phyloP scores from a whole-genome alignment of 2,888 invertebrate species.

The Nomada flava region DNA sequence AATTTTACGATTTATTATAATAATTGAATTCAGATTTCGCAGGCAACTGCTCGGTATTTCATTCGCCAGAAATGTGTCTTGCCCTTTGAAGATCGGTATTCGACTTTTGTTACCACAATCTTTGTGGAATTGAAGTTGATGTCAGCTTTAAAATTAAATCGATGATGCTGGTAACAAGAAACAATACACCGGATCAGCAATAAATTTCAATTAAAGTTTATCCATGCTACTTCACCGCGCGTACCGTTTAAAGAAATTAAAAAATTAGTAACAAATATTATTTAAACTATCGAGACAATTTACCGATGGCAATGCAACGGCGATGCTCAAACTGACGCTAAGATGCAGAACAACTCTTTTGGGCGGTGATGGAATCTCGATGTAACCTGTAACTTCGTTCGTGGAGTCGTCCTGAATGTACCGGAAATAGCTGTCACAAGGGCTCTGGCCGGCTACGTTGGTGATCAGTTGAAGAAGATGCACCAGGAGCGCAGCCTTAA shows the following conservation, averaged over 20 bases:
- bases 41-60: too few species aligned
- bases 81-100: too few species aligned
- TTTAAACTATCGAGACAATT: slow-evolving; percentile 11
- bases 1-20: too few species aligned
- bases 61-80: too few species aligned
- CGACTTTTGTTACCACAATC: background rate
- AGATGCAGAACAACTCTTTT: slow-evolving; percentile 69
- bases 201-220: background rate
- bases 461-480: slow-evolving; percentile 40
- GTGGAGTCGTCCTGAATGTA: slow-evolving; percentile 69
- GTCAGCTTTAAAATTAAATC: slow-evolving; percentile 7
- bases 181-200: background rate
- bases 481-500: slow-evolving; percentile 37
- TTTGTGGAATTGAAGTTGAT: background rate
- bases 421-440: slow-evolving; percentile 76
- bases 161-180: background rate
- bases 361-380: slow-evolving; percentile 74
- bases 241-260: background rate
- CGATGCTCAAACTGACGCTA: slow-evolving; percentile 71
- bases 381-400: slow-evolving; percentile 71
- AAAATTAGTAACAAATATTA: too few species aligned
- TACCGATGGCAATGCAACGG: slow-evolving; percentile 74
- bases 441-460: slow-evolving; percentile 55
- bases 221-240: too few species aligned
- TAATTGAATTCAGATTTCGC: too few species aligned